Evolutionary conservation across 2,888 invertebrate species (phyloP), one percentile per base, ranked within the genome.

Genomic region (Heliconius ismenius): DNA sequence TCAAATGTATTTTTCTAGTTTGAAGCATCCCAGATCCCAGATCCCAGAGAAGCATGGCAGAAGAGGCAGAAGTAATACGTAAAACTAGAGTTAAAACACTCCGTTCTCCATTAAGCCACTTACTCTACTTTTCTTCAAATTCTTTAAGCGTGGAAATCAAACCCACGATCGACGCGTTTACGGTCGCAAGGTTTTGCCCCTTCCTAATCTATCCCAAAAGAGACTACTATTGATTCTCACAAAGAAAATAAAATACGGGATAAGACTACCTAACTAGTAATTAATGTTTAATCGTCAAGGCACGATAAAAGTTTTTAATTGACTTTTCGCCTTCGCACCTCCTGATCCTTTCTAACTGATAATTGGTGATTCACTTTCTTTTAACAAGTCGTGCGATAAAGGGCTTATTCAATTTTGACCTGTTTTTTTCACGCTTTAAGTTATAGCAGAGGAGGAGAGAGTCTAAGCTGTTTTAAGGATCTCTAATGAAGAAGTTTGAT

Each of bases 301-400:
- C 81, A 60, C 83, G 83, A 85, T 83, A 83, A 85, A 89, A 89
- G 86, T 89, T 90, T 89, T 89, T 90, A 90, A 90, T 91, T 91
- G 90, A 89, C 86, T 82, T 80, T 83, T 79, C 81, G 79, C 79
- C 81, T 81, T 79, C 80, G 79, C 82, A 80, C 83, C 80, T 81
- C 75, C 82, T 81, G 84, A 85, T 84, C 83, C 81, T 80, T 81
- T 79, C 82, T 82, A 79, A 80, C 83, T 79, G 84, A 86, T 87
- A 87, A 87, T 87, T 85, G 85, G 83, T 81, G 84, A 86, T 85
- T 83, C 83, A 81, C 83, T 77, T 80, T 76, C 78, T 78, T 76
- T 78, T 76, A 79, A 79, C 79, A 78, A 77, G 73, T 63, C 72
- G 63, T 65, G 69, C 60, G 70, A 74, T 73, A 75, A 73, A n/a